Evolutionary conservation across 2,888 invertebrate species (phyloP).

Genomic region (Romanomermis culicivorax): DNA sequence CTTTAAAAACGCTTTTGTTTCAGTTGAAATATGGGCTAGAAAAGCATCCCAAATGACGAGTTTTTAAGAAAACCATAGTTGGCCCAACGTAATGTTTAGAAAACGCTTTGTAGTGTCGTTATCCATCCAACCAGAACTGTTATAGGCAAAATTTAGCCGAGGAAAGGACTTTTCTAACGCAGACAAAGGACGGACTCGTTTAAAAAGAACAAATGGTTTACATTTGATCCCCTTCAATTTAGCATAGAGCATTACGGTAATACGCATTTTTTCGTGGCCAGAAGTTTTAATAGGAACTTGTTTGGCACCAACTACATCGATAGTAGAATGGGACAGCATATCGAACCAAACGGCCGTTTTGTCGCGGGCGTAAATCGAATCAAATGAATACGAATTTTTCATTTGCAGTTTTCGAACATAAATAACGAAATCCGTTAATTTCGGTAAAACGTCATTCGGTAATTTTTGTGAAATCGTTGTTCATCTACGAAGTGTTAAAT

Average conservation of each 20-base stretch:
- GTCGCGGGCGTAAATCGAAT: not conserved
- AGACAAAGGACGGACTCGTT: not conserved
- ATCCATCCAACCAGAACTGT: not conserved
- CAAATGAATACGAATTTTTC: not conserved
- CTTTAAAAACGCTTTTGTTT: not conserved
- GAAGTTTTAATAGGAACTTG: not conserved
- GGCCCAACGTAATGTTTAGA: not conserved
- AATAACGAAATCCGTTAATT: not conserved
- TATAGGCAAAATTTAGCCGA: not conserved
- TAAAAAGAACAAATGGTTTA: not conserved
- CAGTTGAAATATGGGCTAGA: not conserved
- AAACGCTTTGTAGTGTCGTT: not conserved
- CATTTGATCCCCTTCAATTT: not conserved
- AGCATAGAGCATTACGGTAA: slow-evolving; percentile 1
- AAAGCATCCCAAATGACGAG: not conserved
- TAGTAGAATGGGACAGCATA: not conserved
- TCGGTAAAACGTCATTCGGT: not conserved
- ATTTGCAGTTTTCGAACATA: not conserved
- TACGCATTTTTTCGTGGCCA: slow-evolving; percentile 1
- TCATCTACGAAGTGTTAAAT: not conserved
- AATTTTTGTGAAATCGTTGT: not conserved
- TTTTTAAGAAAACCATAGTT: not conserved
- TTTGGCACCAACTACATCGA: not conserved
- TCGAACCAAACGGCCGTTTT: not conserved
- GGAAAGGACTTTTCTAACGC: not conserved